Evolutionary conservation across 2,113 vertebrate genomes (phyloP), one percentile per base, ranked within the genome.

Genomic region (Chascanopsetta lugubris): DNA sequence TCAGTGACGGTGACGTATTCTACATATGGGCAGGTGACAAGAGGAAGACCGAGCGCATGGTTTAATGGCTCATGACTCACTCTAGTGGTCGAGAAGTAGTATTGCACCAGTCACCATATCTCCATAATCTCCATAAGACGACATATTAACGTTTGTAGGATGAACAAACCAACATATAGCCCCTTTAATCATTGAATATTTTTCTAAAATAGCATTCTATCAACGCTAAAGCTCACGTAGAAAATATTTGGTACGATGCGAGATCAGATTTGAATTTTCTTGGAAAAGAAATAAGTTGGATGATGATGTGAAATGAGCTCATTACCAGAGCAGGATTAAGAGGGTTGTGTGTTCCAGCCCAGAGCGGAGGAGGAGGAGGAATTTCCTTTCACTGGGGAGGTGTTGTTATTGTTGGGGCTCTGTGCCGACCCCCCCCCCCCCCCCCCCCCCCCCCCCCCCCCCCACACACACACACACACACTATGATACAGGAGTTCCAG

Each of bases 401-500:
- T 94, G 93, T 94, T 94, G 93, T 94, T 95, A 92, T 94, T 94
- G 93, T 95, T 95, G 92, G 93, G 93, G 73, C 85, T 60, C 68
- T 59, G 75, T 57, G 85, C 84, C 90, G 83, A 90, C 61, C 0
- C 60, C 63, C 80, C 88, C 83, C 87, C 83, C 87, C 85, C 86
- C 0, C 60, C 63, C 80, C 88, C 83, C 87, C 83, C 87, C 85
- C 86, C n/a, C n/a, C n/a, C n/a, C n/a, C n/a, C n/a, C n/a, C n/a
- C n/a, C n/a, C n/a, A n/a, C n/a, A n/a, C n/a, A n/a, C n/a, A n/a
- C n/a, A n/a, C n/a, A n/a, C n/a, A n/a, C n/a, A n/a, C n/a, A n/a
- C n/a, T n/a, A n/a, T n/a, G n/a, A 90, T 84, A 86, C 81, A 80
- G 61, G 20, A 77, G 84, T 42, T 59, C 85, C 81, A 50, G 63